Conservation (phyloP, 2,113 vertebrate species). For the Zapornia atra region DNA sequence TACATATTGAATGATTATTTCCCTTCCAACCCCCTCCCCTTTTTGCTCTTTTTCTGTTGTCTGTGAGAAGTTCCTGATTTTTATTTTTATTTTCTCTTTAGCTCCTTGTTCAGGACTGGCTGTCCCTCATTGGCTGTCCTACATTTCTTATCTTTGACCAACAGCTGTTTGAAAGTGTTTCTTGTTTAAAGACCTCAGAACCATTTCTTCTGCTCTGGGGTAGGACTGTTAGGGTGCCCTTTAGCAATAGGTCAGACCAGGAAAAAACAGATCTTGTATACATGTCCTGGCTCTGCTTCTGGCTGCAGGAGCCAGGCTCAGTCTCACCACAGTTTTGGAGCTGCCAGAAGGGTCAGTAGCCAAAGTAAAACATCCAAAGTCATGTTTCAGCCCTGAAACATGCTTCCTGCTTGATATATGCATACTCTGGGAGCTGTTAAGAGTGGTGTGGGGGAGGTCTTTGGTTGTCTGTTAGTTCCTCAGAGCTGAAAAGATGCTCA, state of each 20-base stretch:
- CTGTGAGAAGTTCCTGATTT: neutral
- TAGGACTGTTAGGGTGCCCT: neutral
- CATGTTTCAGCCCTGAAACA: neutral
- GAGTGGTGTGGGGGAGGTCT: neutral
- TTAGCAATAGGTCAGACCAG: neutral
- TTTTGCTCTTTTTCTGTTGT: neutral
- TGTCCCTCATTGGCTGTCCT: neutral
- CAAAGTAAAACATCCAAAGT: neutral
- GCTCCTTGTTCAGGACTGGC: neutral
- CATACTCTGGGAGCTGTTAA: neutral
- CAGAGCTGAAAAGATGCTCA: neutral
- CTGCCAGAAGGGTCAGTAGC: neutral
- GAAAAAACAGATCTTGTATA: neutral
- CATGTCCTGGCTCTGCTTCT: neutral
- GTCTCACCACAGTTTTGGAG: neutral
- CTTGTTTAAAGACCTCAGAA: neutral
- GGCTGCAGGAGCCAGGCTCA: neutral
- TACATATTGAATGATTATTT: neutral
- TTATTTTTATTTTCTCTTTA: neutral
- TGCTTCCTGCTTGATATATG: neutral
- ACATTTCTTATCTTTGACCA: neutral
- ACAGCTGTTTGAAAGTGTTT: neutral
- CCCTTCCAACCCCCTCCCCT: rapidly evolving
- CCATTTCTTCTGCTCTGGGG: neutral
- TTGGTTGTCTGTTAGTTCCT: neutral